Percentiles rank a stretch among this genome's conserved stretches.
These are phyloP conservation scores for Trichosurus vulpecula DNA, from an alignment of 2,797 vertebrate species.

Conservation along the genomic window DNA sequence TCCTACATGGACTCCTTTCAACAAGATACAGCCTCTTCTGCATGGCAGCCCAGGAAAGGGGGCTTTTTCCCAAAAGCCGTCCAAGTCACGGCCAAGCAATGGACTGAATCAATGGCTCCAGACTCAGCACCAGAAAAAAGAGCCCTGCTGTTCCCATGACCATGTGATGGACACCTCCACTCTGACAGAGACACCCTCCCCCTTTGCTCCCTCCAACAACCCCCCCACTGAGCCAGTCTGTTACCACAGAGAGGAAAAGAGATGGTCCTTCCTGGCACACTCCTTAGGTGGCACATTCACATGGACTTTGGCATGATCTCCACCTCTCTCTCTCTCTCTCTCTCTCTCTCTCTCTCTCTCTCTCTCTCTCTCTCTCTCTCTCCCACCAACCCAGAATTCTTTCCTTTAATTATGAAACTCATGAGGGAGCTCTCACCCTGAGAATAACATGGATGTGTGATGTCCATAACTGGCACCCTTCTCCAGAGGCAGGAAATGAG, in stretches of 20 bases:
- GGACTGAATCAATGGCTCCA: neutral
- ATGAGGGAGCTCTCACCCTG: neutral
- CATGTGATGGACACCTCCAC: neutral
- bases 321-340: neutral
- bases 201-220: neutral
- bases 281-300: neutral
- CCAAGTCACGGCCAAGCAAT: neutral
- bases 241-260: conserved; percentile 9
- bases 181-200: neutral
- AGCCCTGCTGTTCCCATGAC: neutral
- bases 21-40: accelerated
- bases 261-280: neutral
- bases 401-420: neutral
- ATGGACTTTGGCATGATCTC: neutral
- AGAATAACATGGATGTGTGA: neutral
- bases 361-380: conserved; percentile 10
- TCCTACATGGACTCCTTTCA: neutral
- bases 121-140: conserved; percentile 25
- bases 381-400: neutral
- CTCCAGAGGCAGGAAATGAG: neutral
- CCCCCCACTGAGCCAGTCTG: neutral
- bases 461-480: neutral
- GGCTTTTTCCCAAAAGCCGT: conserved; percentile 13
- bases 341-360: neutral
- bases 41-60: accelerated